Conservation (phyloP, 1,140 invertebrate genomes). For the Lepidurus packardi region DNA sequence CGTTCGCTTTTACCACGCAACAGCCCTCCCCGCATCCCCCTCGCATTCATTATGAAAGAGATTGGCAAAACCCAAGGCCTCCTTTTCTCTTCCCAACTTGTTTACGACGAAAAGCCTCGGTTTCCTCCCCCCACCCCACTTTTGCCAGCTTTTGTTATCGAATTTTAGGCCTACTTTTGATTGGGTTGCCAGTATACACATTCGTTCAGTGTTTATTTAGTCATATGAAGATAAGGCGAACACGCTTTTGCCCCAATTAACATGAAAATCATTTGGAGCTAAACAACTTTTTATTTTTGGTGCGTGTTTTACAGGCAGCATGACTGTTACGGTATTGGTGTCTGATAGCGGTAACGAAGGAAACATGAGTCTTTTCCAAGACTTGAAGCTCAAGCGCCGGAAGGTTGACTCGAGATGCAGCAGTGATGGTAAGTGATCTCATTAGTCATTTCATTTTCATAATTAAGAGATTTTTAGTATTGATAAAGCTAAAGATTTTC, state of each 20-base stretch:
- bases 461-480: neutral
- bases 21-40: neutral
- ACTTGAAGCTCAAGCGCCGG: conserved; percentile 93
- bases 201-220: no score
- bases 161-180: neutral
- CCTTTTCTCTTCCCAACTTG: neutral
- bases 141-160: neutral
- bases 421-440: conserved; percentile 70
- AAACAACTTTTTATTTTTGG: neutral
- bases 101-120: conserved; percentile 6
- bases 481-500: neutral
- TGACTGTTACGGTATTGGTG: conserved; percentile 91
- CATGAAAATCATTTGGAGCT: no score
- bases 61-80: conserved; percentile 11
- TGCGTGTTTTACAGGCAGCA: conserved; percentile 70
- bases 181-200: no score
- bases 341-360: conserved; percentile 70
- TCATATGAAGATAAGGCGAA: no score
- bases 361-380: conserved; percentile 97
- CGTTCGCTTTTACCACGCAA: neutral
- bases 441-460: neutral
- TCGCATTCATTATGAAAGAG: neutral
- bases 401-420: conserved; percentile 93
- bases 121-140: neutral
- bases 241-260: no score